Evolutionary conservation across 2,797 vertebrate species (phyloP), one percentile per base, ranked within the genome.

Genomic region (Linurgus olivaceus): DNA sequence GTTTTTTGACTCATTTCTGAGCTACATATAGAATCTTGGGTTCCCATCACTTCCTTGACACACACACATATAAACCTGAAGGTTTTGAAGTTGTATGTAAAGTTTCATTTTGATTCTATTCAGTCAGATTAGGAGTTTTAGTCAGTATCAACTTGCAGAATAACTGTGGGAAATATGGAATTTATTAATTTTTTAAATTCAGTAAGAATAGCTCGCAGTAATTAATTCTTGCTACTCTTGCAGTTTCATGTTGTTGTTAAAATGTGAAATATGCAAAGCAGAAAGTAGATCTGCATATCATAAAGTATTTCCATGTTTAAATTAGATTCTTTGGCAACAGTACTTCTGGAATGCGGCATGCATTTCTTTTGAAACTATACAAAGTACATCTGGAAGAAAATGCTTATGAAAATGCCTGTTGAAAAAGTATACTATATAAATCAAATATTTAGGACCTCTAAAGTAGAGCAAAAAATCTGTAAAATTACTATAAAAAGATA

Each of bases 391-490:
- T 95, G 92, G 86, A 94, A 89, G 45, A 95, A 58, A 84, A 93
- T 47, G 63, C 31, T 65, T 89, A 44, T 9, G 18, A 72, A 96
- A 94, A 94, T 42, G 52, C 29, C 65, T 63, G 25, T 70, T 92
- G 75, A 93, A 93, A 87, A 83, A 93, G 47, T 40, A 92, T 76
- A 66, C 58, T 79, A 28, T 75, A 45, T 90, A 95, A 93, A 87
- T 90, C 21, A 93, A 88, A 68, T 92, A 67, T 84, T 90, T 86
- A 94, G 82, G 45, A 87, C 54, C 10, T 90, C 65, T 95, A 71
- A 96, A 96, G 59, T 47, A 95, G 90, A 96, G 88, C 59, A 96
- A 91, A 89, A 77, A 55, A 88, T 96, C 88, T 91, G 58, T 87
- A 92, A 93, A 87, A 93, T 91, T 3, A 90, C 89, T 96, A 78